Base-by-base conservation (phyloP, 2,888 invertebrate genomes). In the Nomada lathburiana region DNA sequence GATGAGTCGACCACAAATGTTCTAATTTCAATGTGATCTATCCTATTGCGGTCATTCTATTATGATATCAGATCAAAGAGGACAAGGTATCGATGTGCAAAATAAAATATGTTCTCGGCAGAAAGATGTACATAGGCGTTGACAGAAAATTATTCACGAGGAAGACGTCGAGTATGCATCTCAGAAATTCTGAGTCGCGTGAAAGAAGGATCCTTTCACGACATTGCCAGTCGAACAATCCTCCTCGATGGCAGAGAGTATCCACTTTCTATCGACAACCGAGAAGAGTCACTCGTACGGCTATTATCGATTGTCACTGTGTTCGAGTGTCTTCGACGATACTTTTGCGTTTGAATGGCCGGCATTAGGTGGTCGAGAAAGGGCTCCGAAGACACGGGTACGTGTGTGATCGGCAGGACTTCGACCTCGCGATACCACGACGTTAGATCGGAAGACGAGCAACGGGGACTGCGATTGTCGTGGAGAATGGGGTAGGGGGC, bases 231-330 rank as follows among this genome's bases (percentile, higher is more conserved):
- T 20, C 55, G 50, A 67, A 64, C 68, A 65, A 75, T 63, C 20
- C 47, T 52, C 53, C 62, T 52, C 29, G 59, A 65, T 16, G 72
- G 18, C 59, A 36, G 53, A 44, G n/a, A 50, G 65, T 52, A 53
- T 53, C 68, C 57, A 67, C 72, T 82, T 67, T 55, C 59, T 29
- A 23, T 53, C 69, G 76, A 69, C 62, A 64, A 42, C 18, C 18
- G 52, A 26, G 76, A 76, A 69, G 72, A 57, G 76, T 73, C 82
- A 69, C 65, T 83, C 69, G 73, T 65, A 67, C 60, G 68, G 70
- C 72, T 71, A 80, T 76, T 80, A 80, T 80, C 82, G 82, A 73
- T 70, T 76, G 73, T 36, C 76, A 73, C 36, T 47, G 68, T 57
- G 71, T 76, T 68, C 62, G 16, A 82, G 80, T 69, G 68, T 55